Evolutionary conservation across 2,888 invertebrate species (phyloP).

Genomic region (Anorthoa munda): DNA sequence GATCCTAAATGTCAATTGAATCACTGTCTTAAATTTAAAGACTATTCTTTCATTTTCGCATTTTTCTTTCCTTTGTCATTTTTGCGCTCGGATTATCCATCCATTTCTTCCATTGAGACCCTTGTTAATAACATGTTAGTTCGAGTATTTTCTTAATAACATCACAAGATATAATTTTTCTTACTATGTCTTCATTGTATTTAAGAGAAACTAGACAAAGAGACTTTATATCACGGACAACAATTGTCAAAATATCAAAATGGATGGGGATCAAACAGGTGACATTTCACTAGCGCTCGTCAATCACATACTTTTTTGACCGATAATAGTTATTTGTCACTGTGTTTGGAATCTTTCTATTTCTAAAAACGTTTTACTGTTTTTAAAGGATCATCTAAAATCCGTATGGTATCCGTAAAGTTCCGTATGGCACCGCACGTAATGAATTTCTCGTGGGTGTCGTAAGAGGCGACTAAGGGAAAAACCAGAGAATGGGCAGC

Average conservation of each 20-base stretch:
- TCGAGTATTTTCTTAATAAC: conserved; percentile 20
- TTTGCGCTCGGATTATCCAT: conserved; percentile 13
- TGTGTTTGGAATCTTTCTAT: no score
- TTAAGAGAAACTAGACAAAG: not conserved
- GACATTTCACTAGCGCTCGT: not conserved
- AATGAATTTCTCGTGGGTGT: no score
- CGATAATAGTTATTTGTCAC: not conserved
- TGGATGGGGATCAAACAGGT: not conserved
- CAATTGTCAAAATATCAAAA: not conserved
- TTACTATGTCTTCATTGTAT: conserved; percentile 3
- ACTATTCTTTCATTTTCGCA: not conserved
- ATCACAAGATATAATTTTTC: not conserved
- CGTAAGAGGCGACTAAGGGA: no score
- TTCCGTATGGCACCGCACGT: no score
- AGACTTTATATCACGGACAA: not conserved
- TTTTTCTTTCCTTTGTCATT: conserved; percentile 6
- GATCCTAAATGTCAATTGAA: not conserved
- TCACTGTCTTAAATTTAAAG: conserved; percentile 12
- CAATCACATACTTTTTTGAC: not conserved
- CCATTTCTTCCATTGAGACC: conserved; percentile 16
- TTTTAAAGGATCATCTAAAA: not conserved
- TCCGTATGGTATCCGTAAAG: no score
- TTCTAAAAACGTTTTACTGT: no score
- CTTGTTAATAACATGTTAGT: conserved; percentile 31
- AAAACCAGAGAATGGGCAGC: no score